These are phyloP conservation scores for Erannis defoliaria DNA, from an alignment of 2,888 invertebrate genomes.

Conservation along the genomic window DNA sequence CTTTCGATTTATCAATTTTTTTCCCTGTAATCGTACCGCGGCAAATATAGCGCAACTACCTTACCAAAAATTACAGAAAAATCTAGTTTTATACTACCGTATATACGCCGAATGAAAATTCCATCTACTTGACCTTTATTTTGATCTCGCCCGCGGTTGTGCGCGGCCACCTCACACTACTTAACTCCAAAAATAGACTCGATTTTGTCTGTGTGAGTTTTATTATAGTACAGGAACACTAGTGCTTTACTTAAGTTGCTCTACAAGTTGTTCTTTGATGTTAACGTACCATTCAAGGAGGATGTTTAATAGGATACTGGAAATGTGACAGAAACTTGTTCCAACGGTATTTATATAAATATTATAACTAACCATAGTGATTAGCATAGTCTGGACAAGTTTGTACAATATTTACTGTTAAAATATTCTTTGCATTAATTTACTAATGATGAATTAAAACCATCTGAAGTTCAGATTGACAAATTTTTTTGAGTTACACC, in stretches of 20 bases:
- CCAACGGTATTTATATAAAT: not conserved
- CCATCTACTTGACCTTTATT: slow-evolving; percentile 33
- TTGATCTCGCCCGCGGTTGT: slow-evolving; percentile 15
- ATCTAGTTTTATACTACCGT: slow-evolving; percentile 5
- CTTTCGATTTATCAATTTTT: no score
- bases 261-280: not conserved
- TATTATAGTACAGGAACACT: slow-evolving; percentile 2
- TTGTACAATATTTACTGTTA: not conserved
- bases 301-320: slow-evolving; percentile 10
- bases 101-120: slow-evolving; percentile 15
- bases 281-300: not conserved
- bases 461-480: slow-evolving; percentile 2
- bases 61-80: no score
- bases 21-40: no score
- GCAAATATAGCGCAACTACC: no score
- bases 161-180: slow-evolving; percentile 17
- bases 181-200: slow-evolving; percentile 26
- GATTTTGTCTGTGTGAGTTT: slow-evolving; percentile 5
- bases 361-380: not conserved
- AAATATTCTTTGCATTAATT: not conserved
- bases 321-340: slow-evolving; percentile 1
- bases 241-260: not conserved
- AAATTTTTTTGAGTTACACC: not conserved
- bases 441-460: not conserved
- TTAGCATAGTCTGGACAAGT: slow-evolving; percentile 1